Conservation (phyloP, 2,888 invertebrate genomes). For the Boloria euphrosyne region DNA sequence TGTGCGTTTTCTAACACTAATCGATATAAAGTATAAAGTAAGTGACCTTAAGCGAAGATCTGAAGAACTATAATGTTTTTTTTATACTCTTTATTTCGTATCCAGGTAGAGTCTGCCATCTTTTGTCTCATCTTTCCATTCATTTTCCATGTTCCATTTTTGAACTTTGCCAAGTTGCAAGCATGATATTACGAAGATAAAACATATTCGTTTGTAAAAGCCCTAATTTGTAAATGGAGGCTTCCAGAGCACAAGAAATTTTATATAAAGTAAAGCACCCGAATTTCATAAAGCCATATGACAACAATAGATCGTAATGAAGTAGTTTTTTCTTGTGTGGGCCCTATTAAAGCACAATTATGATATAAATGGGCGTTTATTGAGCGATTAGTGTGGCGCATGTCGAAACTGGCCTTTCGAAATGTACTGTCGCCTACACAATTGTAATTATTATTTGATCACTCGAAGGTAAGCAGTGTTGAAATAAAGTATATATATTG, state of each 20-base stretch:
- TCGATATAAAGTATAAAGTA: no score
- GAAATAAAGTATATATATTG: no score
- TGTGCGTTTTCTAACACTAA: no score
- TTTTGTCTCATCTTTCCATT: no score
- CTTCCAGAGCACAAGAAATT: conserved; percentile 6
- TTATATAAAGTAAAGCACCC: conserved; percentile 35
- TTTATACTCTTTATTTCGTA: no score
- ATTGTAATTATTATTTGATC: conserved; percentile 26
- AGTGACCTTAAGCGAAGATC: no score
- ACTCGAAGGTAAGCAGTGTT: not conserved
- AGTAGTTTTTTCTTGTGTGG: conserved; percentile 68
- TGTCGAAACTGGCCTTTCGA: conserved; percentile 45
- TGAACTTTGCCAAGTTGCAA: no score
- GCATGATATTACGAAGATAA: not conserved
- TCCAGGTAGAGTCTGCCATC: no score
- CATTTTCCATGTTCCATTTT: no score
- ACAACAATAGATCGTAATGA: conserved; percentile 67
- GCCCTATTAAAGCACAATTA: conserved; percentile 76
- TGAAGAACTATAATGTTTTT: no score
- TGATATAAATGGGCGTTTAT: conserved; percentile 73
- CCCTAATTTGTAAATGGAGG: conserved; percentile 16
- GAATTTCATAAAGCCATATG: conserved; percentile 57
- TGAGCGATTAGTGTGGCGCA: conserved; percentile 64
- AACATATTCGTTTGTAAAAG: not conserved
- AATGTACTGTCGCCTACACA: conserved; percentile 39